Conservation (phyloP, 1,140 invertebrate genomes). For the Bicyclus anynana region DNA sequence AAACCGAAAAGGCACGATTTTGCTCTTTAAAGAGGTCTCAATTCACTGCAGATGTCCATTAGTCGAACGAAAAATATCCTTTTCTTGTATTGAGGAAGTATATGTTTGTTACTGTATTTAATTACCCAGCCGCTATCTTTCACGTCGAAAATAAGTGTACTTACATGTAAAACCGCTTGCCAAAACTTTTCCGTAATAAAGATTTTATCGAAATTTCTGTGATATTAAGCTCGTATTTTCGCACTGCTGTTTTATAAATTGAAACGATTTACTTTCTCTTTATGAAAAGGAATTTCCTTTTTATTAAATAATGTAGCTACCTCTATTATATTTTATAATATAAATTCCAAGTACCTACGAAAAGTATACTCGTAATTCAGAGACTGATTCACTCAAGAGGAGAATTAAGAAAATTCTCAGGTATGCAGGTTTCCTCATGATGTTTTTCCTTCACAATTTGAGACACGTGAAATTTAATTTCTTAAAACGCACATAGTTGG, state of each 20-base stretch:
- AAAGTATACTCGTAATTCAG: no score
- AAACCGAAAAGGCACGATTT: slow-evolving; percentile 1
- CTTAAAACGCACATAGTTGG: no score
- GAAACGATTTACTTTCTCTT: background rate
- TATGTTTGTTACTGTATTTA: background rate
- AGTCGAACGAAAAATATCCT: no score
- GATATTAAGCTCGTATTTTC: background rate
- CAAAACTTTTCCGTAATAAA: background rate
- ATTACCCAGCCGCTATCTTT: background rate
- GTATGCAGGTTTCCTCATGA: no score
- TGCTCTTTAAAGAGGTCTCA: slow-evolving; percentile 2
- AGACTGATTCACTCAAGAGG: no score
- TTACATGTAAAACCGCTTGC: background rate
- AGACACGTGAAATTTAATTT: no score
- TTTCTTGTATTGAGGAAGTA: background rate
- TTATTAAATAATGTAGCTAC: background rate
- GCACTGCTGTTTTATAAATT: background rate
- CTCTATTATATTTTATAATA: no score
- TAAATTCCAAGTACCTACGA: no score
- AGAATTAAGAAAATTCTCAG: no score
- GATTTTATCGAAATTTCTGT: background rate
- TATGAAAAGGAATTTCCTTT: background rate
- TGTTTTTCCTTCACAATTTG: no score
- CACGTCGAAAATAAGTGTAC: background rate
- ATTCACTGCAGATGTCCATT: background rate